Percentiles rank a stretch among this genome's conserved stretches.
Conservation (phyloP, 2,113 vertebrate genomes). For the Syrrhaptes paradoxus region DNA sequence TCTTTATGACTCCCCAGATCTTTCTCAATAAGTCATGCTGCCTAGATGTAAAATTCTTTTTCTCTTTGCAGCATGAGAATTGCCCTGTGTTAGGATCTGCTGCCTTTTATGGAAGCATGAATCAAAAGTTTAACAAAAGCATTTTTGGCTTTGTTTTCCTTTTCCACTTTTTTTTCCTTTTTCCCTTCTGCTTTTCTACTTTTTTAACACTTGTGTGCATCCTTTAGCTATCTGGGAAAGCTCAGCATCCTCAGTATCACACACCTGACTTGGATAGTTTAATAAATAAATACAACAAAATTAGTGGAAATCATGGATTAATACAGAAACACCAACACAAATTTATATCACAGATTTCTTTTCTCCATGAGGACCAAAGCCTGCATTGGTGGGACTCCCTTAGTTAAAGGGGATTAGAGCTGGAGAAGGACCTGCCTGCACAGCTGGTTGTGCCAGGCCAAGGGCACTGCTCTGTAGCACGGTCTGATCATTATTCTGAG, state of each 20-base stretch:
- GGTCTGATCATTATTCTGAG: background rate
- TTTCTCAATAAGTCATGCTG: conserved; percentile 25
- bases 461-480: background rate
- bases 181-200: background rate
- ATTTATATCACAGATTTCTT: background rate
- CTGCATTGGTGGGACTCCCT: background rate
- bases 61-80: conserved; percentile 40
- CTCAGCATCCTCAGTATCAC: background rate
- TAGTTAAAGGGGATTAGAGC: background rate
- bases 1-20: conserved; percentile 35
- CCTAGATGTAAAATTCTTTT: conserved; percentile 31
- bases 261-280: background rate
- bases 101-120: conserved; percentile 4
- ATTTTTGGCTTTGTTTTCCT: background rate
- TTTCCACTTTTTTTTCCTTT: background rate
- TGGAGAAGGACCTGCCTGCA: background rate
- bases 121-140: conserved; percentile 12
- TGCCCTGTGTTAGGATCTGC: background rate
- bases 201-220: background rate
- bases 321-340: background rate
- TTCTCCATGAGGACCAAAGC: background rate
- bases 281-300: background rate
- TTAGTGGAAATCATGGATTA: background rate
- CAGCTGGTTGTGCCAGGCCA: background rate
- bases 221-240: background rate